These are phyloP conservation scores for Probaryconus sp. DNA, from an alignment of 1,140 invertebrate species.

Conservation along the genomic window DNA sequence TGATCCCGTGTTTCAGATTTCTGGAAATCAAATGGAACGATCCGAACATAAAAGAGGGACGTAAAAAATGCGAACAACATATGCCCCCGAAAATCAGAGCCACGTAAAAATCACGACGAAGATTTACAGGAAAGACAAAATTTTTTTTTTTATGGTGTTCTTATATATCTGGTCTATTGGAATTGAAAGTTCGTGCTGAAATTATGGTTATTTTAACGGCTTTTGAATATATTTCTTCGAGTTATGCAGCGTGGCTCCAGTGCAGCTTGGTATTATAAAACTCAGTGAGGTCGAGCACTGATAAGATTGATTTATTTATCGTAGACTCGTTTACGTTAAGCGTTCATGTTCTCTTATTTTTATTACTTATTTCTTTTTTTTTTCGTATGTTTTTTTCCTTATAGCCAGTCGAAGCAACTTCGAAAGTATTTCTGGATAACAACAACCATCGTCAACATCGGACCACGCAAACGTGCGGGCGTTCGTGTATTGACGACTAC, in stretches of 20 bases:
- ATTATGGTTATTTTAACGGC: conserved; percentile 56
- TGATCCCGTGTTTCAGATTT: conserved; percentile 3
- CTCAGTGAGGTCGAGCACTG: conserved; percentile 40
- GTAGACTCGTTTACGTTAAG: conserved; percentile 52
- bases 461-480: conserved; percentile 1
- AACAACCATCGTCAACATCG: conserved; percentile 28
- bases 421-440: conserved; percentile 52
- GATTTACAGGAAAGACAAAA: conserved; percentile 35
- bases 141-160: conserved; percentile 48
- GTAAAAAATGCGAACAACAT: conserved; percentile 26
- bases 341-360: conserved; percentile 44
- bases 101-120: conserved; percentile 36
- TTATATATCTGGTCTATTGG: conserved; percentile 41
- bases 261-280: conserved; percentile 47
- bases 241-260: conserved; percentile 35
- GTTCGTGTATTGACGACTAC: not conserved
- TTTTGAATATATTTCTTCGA: conserved; percentile 46
- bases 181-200: conserved; percentile 55
- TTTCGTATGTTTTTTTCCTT: conserved; percentile 6
- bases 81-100: conserved; percentile 19
- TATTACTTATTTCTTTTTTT: conserved; percentile 8
- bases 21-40: conserved; percentile 2
- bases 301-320: conserved; percentile 62
- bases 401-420: conserved; percentile 22
- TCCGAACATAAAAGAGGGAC: conserved; percentile 23